These are phyloP conservation scores for Drosophila helvetica DNA, from an alignment of 2,888 invertebrate genomes.

Conservation along the genomic window DNA sequence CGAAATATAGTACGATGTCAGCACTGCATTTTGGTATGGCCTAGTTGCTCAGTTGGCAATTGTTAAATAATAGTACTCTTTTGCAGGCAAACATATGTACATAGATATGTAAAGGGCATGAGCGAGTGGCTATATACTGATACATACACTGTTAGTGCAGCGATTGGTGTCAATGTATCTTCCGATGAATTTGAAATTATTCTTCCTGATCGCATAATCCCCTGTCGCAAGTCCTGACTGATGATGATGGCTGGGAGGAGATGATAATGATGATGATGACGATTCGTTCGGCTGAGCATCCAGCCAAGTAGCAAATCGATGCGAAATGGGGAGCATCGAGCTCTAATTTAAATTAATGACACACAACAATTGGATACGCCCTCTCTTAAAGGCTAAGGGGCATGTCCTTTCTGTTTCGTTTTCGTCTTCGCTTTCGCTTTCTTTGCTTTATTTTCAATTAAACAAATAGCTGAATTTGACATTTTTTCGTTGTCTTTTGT, in stretches of 20 bases:
- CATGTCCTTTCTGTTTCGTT: constrained; percentile 5
- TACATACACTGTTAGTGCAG: too few relatives aligned
- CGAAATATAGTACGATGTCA: too few relatives aligned
- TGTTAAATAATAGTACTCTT: too few relatives aligned
- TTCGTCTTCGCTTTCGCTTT: not conserved
- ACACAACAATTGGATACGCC: constrained; percentile 64
- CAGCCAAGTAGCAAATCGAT: constrained; percentile 40
- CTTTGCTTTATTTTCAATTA: constrained; percentile 64
- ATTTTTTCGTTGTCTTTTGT: constrained; percentile 44
- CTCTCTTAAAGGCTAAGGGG: not conserved
- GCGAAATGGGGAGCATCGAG: constrained; percentile 12
- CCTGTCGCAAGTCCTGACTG: not conserved
- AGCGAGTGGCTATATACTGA: too few relatives aligned
- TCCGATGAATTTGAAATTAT: constrained; percentile 8
- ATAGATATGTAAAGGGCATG: too few relatives aligned
- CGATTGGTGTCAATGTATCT: not conserved
- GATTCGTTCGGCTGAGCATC: constrained; percentile 5
- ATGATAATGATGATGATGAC: not conserved
- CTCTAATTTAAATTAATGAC: constrained; percentile 71
- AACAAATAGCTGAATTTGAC: constrained; percentile 78
- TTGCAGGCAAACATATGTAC: too few relatives aligned
- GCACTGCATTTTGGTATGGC: too few relatives aligned
- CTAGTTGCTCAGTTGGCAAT: too few relatives aligned
- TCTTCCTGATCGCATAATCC: constrained; percentile 37
- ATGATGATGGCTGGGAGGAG: not conserved